Evolutionary conservation across 2,888 invertebrate genomes (phyloP).

Genomic region (Lasioglossum oenotherae): DNA sequence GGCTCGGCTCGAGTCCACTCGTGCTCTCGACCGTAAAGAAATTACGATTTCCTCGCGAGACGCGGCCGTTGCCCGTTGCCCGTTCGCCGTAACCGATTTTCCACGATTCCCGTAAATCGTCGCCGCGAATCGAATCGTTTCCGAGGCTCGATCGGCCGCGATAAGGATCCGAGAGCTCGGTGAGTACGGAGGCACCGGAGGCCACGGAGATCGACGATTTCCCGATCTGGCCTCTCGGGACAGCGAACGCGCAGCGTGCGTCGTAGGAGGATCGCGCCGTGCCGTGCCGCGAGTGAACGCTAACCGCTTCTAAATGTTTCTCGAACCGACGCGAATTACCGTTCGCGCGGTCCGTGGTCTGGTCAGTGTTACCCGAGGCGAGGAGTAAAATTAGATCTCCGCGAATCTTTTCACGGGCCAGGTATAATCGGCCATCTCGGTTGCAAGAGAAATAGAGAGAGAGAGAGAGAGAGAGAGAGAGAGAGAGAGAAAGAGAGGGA

Average conservation of each 20-base stretch:
- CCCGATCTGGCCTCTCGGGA: constrained; percentile 5
- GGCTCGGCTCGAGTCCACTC: background rate
- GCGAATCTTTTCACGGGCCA: constrained; percentile 2
- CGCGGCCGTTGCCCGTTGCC: background rate
- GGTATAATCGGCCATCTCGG: constrained; percentile 7
- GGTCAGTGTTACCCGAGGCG: constrained; percentile 22
- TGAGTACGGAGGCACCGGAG: background rate
- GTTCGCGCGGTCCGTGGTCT: constrained; percentile 32
- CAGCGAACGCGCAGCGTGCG: constrained; percentile 63
- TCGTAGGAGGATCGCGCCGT: constrained; percentile 59
- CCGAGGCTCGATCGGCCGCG: constrained; percentile 17
- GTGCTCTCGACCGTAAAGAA: constrained; percentile 14
- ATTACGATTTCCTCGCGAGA: constrained; percentile 21
- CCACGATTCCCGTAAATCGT: constrained; percentile 36
- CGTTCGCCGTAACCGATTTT: constrained; percentile 41
- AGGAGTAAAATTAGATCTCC: constrained; percentile 18
- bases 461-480: background rate
- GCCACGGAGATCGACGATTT: constrained; percentile 20
- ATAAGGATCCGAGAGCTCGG: constrained; percentile 25
- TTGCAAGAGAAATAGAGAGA: background rate
- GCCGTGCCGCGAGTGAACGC: constrained; percentile 51
- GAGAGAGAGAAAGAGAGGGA: background rate
- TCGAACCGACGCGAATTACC: constrained; percentile 75
- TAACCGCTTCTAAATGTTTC: constrained; percentile 77
- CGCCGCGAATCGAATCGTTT: constrained; percentile 31